Conservation (phyloP, 2,888 invertebrate genomes). For the Watsonalla binaria region DNA sequence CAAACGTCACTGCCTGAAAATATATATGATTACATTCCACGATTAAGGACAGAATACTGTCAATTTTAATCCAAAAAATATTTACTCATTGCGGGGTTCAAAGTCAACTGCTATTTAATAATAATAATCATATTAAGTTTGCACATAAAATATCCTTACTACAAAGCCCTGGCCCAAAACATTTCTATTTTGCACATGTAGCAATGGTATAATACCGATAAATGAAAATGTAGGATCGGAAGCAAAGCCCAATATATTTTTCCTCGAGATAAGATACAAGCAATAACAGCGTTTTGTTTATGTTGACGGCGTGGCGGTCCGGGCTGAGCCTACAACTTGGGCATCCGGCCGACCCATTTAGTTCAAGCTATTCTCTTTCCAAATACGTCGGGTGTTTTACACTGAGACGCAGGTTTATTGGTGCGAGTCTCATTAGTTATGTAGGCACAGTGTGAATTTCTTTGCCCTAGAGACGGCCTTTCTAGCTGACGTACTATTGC, state of each 20-base stretch:
- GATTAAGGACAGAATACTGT: no score
- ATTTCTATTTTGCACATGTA: conserved; percentile 10
- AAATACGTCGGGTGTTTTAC: conserved; percentile 5
- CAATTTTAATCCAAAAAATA: no score
- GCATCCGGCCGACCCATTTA: conserved; percentile 28
- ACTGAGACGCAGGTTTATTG: neutral
- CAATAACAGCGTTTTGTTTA: conserved; percentile 71
- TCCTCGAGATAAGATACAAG: conserved; percentile 63
- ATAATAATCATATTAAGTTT: no score
- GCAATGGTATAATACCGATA: conserved; percentile 27
- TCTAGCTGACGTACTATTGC: conserved; percentile 35
- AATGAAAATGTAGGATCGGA: conserved; percentile 38
- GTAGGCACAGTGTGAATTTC: conserved; percentile 35
- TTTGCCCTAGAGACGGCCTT: conserved; percentile 41
- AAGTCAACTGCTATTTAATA: no score
- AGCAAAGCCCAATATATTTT: conserved; percentile 54
- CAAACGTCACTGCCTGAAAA: no score
- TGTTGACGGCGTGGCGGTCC: conserved; percentile 64
- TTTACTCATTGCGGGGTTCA: no score
- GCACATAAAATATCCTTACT: no score
- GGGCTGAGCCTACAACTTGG: conserved; percentile 39
- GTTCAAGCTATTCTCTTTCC: conserved; percentile 19
- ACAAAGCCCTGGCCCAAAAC: neutral
- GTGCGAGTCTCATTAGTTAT: conserved; percentile 22
- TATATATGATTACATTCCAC: no score